Conservation (phyloP, 2,113 vertebrate species). For the Rhinolophus ferrumequinum region DNA sequence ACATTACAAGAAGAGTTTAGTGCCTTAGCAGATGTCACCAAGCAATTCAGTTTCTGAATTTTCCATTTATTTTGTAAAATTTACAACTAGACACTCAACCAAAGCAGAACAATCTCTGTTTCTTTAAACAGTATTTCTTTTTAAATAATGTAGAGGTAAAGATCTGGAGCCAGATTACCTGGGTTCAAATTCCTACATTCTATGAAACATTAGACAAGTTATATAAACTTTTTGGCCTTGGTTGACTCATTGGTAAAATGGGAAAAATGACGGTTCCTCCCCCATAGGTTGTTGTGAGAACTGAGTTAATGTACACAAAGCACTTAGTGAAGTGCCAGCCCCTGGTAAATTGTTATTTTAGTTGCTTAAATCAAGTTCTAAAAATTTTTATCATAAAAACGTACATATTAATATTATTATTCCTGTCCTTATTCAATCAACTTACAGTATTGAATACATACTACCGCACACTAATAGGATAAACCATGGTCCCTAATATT, state of each 20-base stretch:
- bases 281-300: neutral
- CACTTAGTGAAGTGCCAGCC: neutral
- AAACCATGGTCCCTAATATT: neutral
- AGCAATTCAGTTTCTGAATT: neutral
- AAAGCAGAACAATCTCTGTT: neutral
- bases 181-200: conserved; percentile 6
- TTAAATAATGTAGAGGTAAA: neutral
- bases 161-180: neutral
- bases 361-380: neutral
- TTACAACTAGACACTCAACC: neutral
- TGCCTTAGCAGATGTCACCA: neutral
- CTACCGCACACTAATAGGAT: neutral
- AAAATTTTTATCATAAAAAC: neutral
- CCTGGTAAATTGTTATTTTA: neutral
- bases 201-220: neutral
- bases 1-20: neutral
- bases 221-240: neutral
- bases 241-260: neutral
- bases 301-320: neutral
- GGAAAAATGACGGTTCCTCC: neutral
- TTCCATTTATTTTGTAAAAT: conserved; percentile 48
- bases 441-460: neutral
- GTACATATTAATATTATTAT: neutral
- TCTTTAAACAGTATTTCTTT: neutral
- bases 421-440: neutral